Evolutionary conservation across 2,113 vertebrate genomes (phyloP), one percentile per base, ranked within the genome.

Genomic region (Lepidothrix coronata): DNA sequence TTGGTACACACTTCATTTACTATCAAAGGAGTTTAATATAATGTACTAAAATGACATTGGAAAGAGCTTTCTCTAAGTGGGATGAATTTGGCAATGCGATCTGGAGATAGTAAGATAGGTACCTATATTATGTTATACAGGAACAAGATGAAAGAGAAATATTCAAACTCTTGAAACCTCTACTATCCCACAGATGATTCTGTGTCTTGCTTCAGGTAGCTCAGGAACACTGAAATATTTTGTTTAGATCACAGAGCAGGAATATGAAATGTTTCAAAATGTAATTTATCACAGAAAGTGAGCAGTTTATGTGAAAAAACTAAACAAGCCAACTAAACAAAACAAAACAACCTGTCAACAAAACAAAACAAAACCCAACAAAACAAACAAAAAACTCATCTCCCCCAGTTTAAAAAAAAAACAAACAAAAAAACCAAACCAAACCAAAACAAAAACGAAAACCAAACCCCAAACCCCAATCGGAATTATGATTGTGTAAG

Each of bases 131-230:
- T 54, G 13, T 44, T 4, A 14, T 88, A 62, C 33, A 72, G 68
- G 71, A 94, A 75, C 30, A 62, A 96, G 80, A 94, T 85, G 51
- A 96, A 96, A 97, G 82, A 65, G 67, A 82, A 39, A 55, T 58
- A 90, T 74, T 95, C 30, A 91, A 93, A 51, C 57, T 14, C n/a
- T 62, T 46, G n/a, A 62, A 88, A 23, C 17, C 5, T 37, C 17
- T 82, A 44, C 63, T 79, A 43, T 51, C 8, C 43, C 55, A 11
- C 31, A 54, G 28, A 14, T n/a, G 33, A 35, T 76, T 91, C 23
- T 79, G 24, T 77, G 27, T 91, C 70, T 94, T 88, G n/a, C 58
- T 96, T 95, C 95, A 48, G n/a, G 37, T 89, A 80, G 11, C 22
- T 92, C 65, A 81, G 4, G 77, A 90, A 89, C 77, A 96, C 31